phyloP scores from a whole-genome alignment of 2,113 vertebrate species.

The Pangasianodon gigas region DNA sequence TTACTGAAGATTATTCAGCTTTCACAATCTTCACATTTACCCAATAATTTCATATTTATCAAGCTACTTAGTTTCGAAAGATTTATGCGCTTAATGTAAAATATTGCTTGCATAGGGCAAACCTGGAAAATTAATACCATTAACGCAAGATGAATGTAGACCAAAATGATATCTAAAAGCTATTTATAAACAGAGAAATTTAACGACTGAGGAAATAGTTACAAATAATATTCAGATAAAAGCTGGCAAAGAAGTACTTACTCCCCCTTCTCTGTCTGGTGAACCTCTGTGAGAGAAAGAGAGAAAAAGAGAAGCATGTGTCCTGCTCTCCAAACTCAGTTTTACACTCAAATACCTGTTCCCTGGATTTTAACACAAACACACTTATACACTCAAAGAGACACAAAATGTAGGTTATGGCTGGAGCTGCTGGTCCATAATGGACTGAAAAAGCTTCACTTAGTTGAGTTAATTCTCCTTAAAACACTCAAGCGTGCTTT shows the following conservation, averaged over 20 bases:
- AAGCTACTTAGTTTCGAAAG: neutral
- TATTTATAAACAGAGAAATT: neutral
- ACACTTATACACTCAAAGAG: constrained; percentile 1
- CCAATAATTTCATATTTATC: neutral
- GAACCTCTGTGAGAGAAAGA: constrained; percentile 82
- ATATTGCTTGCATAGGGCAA: neutral
- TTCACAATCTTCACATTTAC: neutral
- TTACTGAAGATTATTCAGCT: neutral
- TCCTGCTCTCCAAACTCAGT: neutral
- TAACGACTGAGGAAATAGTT: neutral
- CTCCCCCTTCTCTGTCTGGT: constrained; percentile 91
- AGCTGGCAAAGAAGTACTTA: constrained; percentile 77
- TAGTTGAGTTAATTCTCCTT: neutral
- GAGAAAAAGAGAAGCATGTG: constrained; percentile 1
- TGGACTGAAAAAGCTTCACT: neutral
- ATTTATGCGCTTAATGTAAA: neutral
- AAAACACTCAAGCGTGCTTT: neutral
- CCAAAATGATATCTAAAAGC: neutral
- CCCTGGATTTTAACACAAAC: neutral
- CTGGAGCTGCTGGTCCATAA: neutral
- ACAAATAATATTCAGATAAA: neutral
- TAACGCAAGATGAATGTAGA: neutral
- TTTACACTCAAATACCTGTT: constrained; percentile 26
- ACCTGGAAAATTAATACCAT: neutral
- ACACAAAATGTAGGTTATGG: neutral